A percentile compares a stretch with the other conserved stretches of the same genome.
phyloP scores from a whole-genome alignment of 2,888 invertebrate genomes.

The Vannuccia rotundouncinata region DNA sequence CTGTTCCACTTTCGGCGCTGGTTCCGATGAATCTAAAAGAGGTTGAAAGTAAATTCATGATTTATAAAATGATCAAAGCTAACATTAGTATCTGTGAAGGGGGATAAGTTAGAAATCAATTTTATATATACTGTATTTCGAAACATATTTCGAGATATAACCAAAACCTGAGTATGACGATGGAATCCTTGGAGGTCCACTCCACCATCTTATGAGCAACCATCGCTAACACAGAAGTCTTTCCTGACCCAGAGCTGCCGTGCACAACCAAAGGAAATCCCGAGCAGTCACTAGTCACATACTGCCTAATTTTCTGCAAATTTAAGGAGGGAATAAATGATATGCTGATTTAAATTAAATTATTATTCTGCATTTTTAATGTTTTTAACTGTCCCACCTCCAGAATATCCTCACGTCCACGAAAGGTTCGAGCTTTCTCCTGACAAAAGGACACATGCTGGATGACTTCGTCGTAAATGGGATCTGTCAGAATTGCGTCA shows the following conservation, averaged over 20 bases:
- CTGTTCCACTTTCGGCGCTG: neutral
- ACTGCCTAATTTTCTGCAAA: neutral
- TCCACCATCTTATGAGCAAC: neutral
- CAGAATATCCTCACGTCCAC: constrained; percentile 66
- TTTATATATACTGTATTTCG: too few relatives aligned
- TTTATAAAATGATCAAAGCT: too few relatives aligned
- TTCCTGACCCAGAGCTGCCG: neutral
- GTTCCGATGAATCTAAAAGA: neutral
- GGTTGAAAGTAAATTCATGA: neutral
- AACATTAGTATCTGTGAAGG: too few relatives aligned
- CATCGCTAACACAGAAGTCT: constrained; percentile 1
- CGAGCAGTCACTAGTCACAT: neutral
- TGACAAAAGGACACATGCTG: constrained; percentile 70
- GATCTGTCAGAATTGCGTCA: constrained; percentile 60
- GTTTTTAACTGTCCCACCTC: too few relatives aligned
- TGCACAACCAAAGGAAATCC: neutral
- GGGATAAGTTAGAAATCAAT: neutral
- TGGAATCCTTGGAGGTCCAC: neutral
- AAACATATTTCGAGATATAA: too few relatives aligned
- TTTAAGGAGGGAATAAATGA: too few relatives aligned
- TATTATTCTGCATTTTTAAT: too few relatives aligned
- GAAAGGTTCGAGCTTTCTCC: constrained; percentile 66
- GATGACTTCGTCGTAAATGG: constrained; percentile 64
- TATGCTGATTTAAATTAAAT: too few relatives aligned
- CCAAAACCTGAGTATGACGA: neutral